These are phyloP conservation scores for Paraescarpia echinospica DNA, from an alignment of 1,140 invertebrate species.

Conservation along the genomic window DNA sequence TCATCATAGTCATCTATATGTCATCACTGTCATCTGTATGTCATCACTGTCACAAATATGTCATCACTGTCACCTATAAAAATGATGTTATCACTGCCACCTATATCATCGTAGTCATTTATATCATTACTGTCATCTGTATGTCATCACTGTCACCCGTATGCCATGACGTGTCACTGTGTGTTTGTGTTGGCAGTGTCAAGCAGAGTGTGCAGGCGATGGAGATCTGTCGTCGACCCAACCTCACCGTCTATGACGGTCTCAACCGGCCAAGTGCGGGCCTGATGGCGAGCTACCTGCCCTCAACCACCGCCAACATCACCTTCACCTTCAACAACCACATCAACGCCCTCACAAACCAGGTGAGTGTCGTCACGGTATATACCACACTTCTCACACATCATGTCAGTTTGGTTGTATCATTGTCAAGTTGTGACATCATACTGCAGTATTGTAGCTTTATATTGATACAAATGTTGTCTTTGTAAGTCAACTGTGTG, in stretches of 20 bases:
- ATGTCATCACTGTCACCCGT: slow-evolving; percentile 11
- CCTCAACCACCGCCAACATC: slow-evolving; percentile 78
- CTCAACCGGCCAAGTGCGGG: slow-evolving; percentile 38
- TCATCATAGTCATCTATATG: too few relatives aligned
- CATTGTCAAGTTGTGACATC: not conserved
- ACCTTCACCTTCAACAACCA: slow-evolving; percentile 85
- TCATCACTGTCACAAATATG: too few relatives aligned
- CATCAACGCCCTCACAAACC: slow-evolving; percentile 61
- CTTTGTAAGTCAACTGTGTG: too few relatives aligned
- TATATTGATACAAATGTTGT: too few relatives aligned
- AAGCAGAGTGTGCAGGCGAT: slow-evolving; percentile 57
- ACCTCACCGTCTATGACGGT: slow-evolving; percentile 48
- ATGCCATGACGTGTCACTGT: not conserved
- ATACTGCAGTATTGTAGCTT: too few relatives aligned
- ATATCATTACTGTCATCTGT: not conserved
- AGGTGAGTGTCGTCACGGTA: slow-evolving; percentile 41
- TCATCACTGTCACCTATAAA: too few relatives aligned
- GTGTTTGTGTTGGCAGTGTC: slow-evolving; percentile 40
- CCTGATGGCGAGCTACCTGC: slow-evolving; percentile 67
- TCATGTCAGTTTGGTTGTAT: not conserved
- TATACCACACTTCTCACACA: not conserved
- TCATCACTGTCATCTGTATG: too few relatives aligned
- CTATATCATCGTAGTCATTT: not conserved
- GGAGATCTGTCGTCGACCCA: slow-evolving; percentile 53
- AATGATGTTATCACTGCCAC: too few relatives aligned